Percentiles rank a stretch among this genome's conserved stretches.
These are phyloP conservation scores for Sorex araneus DNA, from an alignment of 2,113 vertebrate genomes.

Conservation along the genomic window DNA sequence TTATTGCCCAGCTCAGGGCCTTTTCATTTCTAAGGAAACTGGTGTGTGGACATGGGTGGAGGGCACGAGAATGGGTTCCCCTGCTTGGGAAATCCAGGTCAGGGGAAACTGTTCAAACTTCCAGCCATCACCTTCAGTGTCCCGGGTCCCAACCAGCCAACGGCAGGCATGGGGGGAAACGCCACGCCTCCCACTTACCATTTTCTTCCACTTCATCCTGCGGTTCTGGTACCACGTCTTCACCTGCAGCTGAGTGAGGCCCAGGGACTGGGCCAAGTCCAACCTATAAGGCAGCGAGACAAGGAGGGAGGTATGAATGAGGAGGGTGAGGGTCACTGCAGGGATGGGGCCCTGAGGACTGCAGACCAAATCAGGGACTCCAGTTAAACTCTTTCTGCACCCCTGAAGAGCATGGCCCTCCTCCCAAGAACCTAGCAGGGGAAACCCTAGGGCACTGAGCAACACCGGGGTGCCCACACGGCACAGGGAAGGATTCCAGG, in stretches of 20 bases:
- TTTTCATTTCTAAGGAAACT: slow-evolving; percentile 46
- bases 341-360: neutral
- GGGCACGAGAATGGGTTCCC: neutral
- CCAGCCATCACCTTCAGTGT: neutral
- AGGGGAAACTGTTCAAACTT: slow-evolving; percentile 32
- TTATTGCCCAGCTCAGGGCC: too few relatives aligned
- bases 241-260: slow-evolving; percentile 98
- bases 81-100: slow-evolving; percentile 50
- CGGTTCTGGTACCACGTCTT: slow-evolving; percentile 99
- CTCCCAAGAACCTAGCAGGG: neutral
- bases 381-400: neutral
- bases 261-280: slow-evolving; percentile 97
- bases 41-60: too few relatives aligned
- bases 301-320: slow-evolving; percentile 36
- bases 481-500: neutral
- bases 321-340: neutral
- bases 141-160: neutral
- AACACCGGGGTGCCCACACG: neutral
- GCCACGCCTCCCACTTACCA: slow-evolving; percentile 91
- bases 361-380: neutral
- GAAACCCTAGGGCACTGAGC: slow-evolving; percentile 3
- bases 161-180: neutral
- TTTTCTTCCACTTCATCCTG: slow-evolving; percentile 99
- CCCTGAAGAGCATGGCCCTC: neutral
- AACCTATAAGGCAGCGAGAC: slow-evolving; percentile 89